Evolutionary conservation across 2,797 vertebrate species (phyloP).

Genomic region (Phoebastria nigripes): DNA sequence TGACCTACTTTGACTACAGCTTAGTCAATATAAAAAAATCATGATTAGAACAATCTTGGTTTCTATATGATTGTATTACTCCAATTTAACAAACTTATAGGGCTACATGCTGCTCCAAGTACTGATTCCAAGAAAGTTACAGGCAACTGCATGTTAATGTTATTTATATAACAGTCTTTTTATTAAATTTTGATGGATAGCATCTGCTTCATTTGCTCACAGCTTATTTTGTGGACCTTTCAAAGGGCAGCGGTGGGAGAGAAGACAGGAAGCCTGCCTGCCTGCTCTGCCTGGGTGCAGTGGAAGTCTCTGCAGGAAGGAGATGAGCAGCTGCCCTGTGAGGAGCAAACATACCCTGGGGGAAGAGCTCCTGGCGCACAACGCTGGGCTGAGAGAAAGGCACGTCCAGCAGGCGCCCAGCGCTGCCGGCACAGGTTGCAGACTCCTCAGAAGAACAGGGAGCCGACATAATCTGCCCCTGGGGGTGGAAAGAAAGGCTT

Average conservation of each 20-base stretch:
- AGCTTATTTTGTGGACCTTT: neutral
- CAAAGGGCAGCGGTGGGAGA: neutral
- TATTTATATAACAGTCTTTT: constrained; percentile 49
- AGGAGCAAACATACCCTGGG: neutral
- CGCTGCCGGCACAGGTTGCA: neutral
- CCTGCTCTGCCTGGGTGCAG: neutral
- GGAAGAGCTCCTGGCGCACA: neutral
- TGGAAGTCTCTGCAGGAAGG: neutral
- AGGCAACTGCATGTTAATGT: neutral
- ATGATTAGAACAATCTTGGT: neutral
- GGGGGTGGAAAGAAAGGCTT: neutral
- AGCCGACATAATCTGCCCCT: neutral
- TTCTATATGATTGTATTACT: neutral
- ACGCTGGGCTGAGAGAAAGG: neutral
- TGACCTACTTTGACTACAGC: neutral
- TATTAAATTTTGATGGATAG: constrained; percentile 64
- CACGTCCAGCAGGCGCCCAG: neutral
- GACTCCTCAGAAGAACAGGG: neutral
- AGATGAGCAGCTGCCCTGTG: neutral
- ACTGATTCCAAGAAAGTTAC: neutral
- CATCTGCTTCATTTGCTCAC: constrained; percentile 40
- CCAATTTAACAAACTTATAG: neutral
- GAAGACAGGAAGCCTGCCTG: neutral
- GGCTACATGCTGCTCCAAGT: neutral
- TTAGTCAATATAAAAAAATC: neutral